Conservation (phyloP, 2,113 vertebrate genomes). For the Ictalurus furcatus region DNA sequence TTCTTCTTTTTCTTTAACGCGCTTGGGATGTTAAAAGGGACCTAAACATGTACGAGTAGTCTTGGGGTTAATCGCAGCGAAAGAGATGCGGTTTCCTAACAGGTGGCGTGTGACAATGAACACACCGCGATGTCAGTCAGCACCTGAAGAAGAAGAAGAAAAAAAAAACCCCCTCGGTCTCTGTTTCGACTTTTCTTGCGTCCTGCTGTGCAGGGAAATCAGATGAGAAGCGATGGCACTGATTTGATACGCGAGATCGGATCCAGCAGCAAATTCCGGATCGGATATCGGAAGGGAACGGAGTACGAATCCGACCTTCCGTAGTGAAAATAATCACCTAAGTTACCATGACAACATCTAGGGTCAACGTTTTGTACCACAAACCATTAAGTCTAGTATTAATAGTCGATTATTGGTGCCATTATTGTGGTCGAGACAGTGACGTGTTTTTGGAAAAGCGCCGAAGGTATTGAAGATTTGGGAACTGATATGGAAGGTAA, state of each 20-base stretch:
- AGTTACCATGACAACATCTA: not conserved
- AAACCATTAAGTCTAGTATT: not conserved
- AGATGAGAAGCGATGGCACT: not conserved
- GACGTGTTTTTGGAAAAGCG: not conserved
- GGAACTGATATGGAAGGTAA: not conserved
- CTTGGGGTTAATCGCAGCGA: not conserved
- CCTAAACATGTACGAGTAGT: not conserved
- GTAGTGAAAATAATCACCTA: not conserved
- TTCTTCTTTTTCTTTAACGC: no score
- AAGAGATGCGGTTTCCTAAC: not conserved
- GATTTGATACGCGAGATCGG: not conserved
- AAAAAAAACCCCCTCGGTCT: not conserved
- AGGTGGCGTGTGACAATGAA: not conserved
- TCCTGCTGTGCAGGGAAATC: not conserved
- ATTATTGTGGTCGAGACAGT: not conserved
- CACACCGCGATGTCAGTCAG: not conserved
- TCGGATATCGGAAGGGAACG: not conserved
- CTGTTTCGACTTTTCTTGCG: not conserved
- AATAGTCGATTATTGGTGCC: not conserved
- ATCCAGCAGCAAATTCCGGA: not conserved
- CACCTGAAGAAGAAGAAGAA: not conserved
- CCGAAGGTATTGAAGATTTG: not conserved
- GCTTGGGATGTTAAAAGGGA: not conserved
- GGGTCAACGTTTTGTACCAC: not conserved
- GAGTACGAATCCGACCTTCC: not conserved